These are phyloP conservation scores for Gambelia wislizenii DNA, from an alignment of 2,797 vertebrate genomes.

Conservation along the genomic window DNA sequence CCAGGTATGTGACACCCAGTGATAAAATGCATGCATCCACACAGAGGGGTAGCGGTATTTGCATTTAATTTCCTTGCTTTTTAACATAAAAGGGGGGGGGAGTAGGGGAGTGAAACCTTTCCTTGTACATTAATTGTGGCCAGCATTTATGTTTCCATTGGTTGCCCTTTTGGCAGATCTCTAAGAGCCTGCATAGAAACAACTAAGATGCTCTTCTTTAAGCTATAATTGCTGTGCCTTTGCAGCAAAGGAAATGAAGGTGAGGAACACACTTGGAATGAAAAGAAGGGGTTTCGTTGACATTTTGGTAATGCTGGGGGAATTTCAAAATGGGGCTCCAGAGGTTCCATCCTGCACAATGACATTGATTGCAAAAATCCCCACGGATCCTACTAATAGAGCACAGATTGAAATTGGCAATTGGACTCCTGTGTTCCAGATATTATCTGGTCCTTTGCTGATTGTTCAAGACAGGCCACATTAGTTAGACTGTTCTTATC, in stretches of 20 bases:
- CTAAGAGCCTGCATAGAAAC: background rate
- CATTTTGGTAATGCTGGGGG: background rate
- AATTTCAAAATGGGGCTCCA: background rate
- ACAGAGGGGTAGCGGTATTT: background rate
- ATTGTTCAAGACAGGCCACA: too few species aligned
- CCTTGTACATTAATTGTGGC: background rate
- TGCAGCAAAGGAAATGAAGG: background rate
- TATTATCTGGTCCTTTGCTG: too few species aligned
- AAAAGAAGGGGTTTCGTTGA: conserved; percentile 3
- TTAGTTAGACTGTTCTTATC: background rate
- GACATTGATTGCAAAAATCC: background rate
- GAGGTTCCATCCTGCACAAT: background rate
- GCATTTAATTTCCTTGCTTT: conserved; percentile 13
- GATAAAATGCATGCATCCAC: background rate
- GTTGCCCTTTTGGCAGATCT: background rate
- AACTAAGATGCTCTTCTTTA: background rate
- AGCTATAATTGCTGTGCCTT: conserved; percentile 21
- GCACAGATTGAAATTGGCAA: background rate
- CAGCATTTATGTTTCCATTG: background rate
- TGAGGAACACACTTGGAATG: background rate
- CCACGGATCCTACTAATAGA: background rate
- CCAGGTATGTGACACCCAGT: background rate
- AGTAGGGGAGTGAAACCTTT: background rate
- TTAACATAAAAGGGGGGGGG: background rate
- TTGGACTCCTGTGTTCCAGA: background rate